Base-by-base conservation (phyloP, 2,888 invertebrate species). In the Brachyptera putata region DNA sequence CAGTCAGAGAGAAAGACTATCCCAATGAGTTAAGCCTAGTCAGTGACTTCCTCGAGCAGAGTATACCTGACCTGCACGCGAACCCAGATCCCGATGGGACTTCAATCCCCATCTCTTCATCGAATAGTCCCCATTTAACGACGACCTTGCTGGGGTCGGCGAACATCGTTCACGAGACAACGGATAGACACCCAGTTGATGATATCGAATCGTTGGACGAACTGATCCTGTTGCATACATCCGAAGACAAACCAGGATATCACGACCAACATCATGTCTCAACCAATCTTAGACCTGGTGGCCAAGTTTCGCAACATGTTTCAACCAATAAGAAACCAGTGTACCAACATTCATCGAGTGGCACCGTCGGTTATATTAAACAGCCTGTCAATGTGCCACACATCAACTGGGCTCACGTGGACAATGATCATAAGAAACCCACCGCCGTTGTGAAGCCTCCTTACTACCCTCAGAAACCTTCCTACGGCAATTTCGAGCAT, bases 321-420 rank as follows among this genome's bases (percentile, higher is more conserved):
- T n/a, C n/a, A n/a, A 41, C 16, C 18, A 9, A 3, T 21, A 41
- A 41, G 41, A 16, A 21, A 21, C 41, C 41, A 2, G 14, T 41
- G 5, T 41, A 41, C 16, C 16, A 41, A 11, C 41, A 41, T 7
- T 14, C 41, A 18, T 5, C 41, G 11, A 3, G 18, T 21, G 46
- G 46, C 13, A 46, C 46, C 5, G 46, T 46, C 21, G 46, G 46
- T 3, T 46, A 24, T 46, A 22, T 46, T 22, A 46, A 46, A 24
- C 46, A 46, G 24, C 21, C 46, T 9, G 46, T 46, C 7, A 22
- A 22, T 13, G 46, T 24, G 22, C 22, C 21, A n/a, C 22, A 22
- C 24, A 13, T 46, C 13, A 16, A 24, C 9, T 46, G 46, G 46
- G 22, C 21, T n/a, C 46, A 46, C n/a, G 46, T 46, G 13, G 46